Evolutionary conservation across 2,113 vertebrate species (phyloP).

Genomic region (Urocynchramus pylzowi): DNA sequence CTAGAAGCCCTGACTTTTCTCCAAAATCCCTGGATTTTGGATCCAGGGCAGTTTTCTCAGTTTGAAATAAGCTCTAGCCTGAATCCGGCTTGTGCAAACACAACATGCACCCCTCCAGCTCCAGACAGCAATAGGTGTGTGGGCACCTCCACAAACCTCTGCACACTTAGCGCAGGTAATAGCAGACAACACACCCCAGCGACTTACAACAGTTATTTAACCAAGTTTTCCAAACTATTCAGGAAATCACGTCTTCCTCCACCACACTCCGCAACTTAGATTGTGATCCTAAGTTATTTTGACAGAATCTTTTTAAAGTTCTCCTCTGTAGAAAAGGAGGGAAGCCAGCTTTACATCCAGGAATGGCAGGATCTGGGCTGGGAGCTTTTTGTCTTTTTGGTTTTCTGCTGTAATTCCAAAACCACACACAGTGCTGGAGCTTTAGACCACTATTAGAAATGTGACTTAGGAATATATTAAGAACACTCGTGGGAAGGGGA

Average conservation of each 20-base stretch:
- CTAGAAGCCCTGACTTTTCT: neutral
- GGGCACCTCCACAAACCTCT: neutral
- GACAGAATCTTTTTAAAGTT: slow-evolving; percentile 27
- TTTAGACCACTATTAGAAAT: slow-evolving; percentile 61
- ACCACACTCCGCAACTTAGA: neutral
- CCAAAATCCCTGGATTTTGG: neutral
- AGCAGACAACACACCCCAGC: neutral
- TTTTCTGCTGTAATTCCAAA: slow-evolving; percentile 68
- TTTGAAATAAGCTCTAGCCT: neutral
- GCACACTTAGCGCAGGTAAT: rapidly evolving
- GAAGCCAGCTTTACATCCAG: slow-evolving; percentile 35
- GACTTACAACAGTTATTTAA: neutral
- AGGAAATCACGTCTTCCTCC: neutral
- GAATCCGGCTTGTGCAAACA: rapidly evolving
- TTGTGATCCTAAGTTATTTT: slow-evolving; percentile 4
- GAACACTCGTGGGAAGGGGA: slow-evolving; percentile 55
- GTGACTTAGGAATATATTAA: slow-evolving; percentile 60
- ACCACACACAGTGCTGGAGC: slow-evolving; percentile 35
- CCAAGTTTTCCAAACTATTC: neutral
- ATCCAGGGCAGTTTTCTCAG: neutral
- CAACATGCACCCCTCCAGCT: rapidly evolving
- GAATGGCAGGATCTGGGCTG: slow-evolving; percentile 35
- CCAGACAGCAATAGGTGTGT: neutral
- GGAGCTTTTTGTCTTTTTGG: slow-evolving; percentile 39
- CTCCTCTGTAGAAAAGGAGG: neutral